Percentiles rank a stretch among this genome's conserved stretches.
These are phyloP conservation scores for Bubo blakistoni DNA, from an alignment of 2,113 vertebrate species.

Conservation along the genomic window DNA sequence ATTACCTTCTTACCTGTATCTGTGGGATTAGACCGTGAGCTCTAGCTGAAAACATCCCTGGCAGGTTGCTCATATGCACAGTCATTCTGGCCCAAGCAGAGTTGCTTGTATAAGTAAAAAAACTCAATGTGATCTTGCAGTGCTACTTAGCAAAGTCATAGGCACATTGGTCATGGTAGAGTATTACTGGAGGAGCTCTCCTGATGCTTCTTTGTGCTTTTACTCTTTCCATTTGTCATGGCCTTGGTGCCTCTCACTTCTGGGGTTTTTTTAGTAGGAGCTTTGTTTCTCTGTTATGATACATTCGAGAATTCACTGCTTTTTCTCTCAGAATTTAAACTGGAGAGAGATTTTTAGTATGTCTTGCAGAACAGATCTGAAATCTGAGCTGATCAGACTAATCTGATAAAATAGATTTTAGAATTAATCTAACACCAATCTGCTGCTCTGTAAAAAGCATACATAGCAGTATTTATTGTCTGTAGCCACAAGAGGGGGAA, in stretches of 20 bases:
- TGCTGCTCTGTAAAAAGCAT: constrained; percentile 5
- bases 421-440: background rate
- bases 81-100: background rate
- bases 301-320: background rate
- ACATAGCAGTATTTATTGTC: background rate
- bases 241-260: background rate
- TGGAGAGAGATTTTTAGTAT: background rate
- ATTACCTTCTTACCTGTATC: background rate
- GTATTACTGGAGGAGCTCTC: background rate
- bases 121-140: background rate
- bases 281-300: background rate
- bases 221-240: background rate
- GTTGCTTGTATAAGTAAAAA: background rate
- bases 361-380: background rate
- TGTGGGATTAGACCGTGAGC: background rate
- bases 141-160: background rate
- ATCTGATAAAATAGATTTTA: constrained; percentile 13
- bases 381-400: background rate
- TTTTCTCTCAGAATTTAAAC: background rate
- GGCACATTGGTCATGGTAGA: background rate
- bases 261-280: background rate
- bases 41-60: background rate
- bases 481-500: background rate
- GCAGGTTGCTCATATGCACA: background rate
- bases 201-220: background rate